These are phyloP conservation scores for Magallana nippona DNA, from an alignment of 2,888 invertebrate genomes.

Conservation along the genomic window DNA sequence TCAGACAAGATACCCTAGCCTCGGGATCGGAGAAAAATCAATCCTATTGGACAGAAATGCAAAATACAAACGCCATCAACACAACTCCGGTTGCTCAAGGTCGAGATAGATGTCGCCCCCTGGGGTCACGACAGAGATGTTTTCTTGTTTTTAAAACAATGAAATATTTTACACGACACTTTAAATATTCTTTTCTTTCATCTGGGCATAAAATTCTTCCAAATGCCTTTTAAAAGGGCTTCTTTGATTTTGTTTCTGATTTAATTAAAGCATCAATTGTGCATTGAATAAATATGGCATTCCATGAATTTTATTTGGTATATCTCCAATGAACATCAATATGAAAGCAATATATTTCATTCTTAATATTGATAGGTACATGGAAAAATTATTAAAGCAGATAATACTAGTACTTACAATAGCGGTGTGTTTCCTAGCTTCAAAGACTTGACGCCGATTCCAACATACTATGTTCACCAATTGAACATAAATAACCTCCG, in stretches of 20 bases:
- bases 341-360: no score
- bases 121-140: background rate
- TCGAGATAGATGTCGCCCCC: background rate
- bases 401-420: background rate
- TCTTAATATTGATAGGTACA: no score
- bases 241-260: no score
- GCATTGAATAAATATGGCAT: no score
- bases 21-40: background rate
- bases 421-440: background rate
- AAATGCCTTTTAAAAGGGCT: no score
- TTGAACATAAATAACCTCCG: conserved; percentile 4
- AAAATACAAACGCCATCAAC: background rate
- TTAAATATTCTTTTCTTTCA: no score
- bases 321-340: no score
- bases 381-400: background rate
- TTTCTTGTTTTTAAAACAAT: no score
- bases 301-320: no score
- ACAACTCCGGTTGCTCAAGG: background rate
- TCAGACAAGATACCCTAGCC: conserved; percentile 17
- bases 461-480: background rate
- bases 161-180: no score
- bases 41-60: background rate
- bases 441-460: background rate
- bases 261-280: no score
- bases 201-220: no score